Evolutionary conservation across 1,140 invertebrate genomes (phyloP).

Genomic region (Chrysomallon squamiferum): DNA sequence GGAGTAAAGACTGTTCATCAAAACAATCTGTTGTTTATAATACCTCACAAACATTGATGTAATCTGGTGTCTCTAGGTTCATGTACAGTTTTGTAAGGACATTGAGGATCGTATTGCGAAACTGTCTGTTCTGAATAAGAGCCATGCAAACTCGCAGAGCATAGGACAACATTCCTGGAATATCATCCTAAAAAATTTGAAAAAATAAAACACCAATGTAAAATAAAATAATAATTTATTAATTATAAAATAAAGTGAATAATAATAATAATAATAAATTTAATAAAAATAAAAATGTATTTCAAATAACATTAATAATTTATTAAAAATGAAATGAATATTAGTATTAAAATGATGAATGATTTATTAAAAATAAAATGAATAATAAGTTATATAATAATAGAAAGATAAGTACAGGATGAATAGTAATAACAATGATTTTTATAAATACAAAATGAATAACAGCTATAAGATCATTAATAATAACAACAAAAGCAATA

Average conservation of each 20-base stretch:
- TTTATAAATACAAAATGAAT: no score
- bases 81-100: conserved; percentile 90
- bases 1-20: no score
- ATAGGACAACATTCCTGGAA: conserved; percentile 89
- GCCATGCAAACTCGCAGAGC: conserved; percentile 96
- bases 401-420: no score
- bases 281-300: not conserved
- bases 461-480: no score
- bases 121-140: conserved; percentile 90
- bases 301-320: not conserved
- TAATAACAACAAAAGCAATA: no score
- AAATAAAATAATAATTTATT: not conserved
- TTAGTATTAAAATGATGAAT: no score
- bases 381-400: no score
- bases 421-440: no score
- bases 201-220: conserved; percentile 1
- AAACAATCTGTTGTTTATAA: no score
- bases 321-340: no score
- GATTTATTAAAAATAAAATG: no score
- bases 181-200: conserved; percentile 77
- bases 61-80: conserved; percentile 86
- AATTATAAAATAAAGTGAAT: not conserved
- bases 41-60: conserved; percentile 83
- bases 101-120: conserved; percentile 86
- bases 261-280: not conserved